Percentiles rank a stretch among this genome's conserved stretches.
phyloP scores from a whole-genome alignment of 2,113 vertebrate species.

The Megaptera novaeangliae region DNA sequence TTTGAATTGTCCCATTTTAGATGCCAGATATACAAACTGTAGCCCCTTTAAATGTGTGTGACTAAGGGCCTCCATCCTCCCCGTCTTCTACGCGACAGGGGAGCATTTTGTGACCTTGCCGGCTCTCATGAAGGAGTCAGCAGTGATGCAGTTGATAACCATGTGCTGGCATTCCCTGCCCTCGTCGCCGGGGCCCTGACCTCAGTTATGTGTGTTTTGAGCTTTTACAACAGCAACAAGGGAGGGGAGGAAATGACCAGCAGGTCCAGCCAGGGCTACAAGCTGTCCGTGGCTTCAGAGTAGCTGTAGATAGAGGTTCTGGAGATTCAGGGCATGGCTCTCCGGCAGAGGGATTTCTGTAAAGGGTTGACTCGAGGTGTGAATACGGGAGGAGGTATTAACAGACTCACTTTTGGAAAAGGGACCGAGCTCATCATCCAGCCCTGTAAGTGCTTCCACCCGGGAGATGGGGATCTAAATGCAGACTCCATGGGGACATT shows the following conservation, averaged over 20 bases:
- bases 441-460: slow-evolving; percentile 60
- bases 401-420: slow-evolving; percentile 57
- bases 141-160: background rate
- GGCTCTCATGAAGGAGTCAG: background rate
- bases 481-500: background rate
- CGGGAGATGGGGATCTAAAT: background rate
- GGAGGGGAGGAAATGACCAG: background rate
- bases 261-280: background rate
- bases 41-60: background rate
- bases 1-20: background rate
- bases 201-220: background rate
- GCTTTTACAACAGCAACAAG: background rate
- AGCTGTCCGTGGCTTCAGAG: background rate
- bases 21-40: background rate
- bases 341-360: slow-evolving; percentile 38
- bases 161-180: background rate
- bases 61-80: background rate
- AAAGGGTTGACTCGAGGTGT: slow-evolving; percentile 55
- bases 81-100: rapidly evolving
- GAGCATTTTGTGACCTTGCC: background rate
- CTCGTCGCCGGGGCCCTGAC: background rate
- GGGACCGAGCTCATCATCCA: slow-evolving; percentile 54
- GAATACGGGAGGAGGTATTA: background rate
- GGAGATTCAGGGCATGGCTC: background rate
- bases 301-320: background rate